phyloP scores from a whole-genome alignment of 2,797 vertebrate genomes.

The Gephyroberyx darwinii region DNA sequence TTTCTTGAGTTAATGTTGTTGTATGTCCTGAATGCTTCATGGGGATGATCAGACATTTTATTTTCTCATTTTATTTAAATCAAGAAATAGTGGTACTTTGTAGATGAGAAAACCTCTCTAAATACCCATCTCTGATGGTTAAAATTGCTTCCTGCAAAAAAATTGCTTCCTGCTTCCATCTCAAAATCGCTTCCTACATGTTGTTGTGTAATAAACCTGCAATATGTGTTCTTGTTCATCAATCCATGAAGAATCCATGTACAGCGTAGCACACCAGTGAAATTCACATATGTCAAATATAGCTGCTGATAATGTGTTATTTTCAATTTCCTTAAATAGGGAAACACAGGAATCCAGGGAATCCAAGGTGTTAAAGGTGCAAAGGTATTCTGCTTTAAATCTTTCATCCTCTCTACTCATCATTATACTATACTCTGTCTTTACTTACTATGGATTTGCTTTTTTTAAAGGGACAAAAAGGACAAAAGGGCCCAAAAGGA shows the following conservation, averaged over 20 bases:
- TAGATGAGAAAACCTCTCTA: no score
- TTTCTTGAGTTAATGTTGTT: no score
- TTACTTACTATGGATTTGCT: conserved; percentile 12
- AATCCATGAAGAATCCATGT: neutral
- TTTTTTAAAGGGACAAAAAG: conserved; percentile 73
- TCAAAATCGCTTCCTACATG: no score
- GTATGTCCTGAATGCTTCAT: no score
- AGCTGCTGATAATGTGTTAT: neutral
- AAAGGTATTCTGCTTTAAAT: conserved; percentile 66
- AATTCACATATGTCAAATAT: conserved; percentile 11
- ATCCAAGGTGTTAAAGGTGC: conserved; percentile 76
- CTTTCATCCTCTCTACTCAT: conserved; percentile 24
- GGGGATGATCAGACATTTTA: no score
- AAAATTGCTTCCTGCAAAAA: neutral
- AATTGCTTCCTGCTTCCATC: no score
- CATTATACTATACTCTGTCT: neutral
- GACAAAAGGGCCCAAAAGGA: conserved; percentile 79
- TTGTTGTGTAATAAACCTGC: neutral
- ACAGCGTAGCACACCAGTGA: neutral
- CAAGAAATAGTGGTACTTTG: no score
- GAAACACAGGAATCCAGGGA: conserved; percentile 77
- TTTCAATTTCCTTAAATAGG: conserved; percentile 66
- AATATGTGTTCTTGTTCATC: neutral
- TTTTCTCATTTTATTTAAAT: no score
- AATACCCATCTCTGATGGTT: neutral